These are phyloP conservation scores for Lepidocyrtinus sp. DNA, from an alignment of 2,888 invertebrate species.

Conservation along the genomic window DNA sequence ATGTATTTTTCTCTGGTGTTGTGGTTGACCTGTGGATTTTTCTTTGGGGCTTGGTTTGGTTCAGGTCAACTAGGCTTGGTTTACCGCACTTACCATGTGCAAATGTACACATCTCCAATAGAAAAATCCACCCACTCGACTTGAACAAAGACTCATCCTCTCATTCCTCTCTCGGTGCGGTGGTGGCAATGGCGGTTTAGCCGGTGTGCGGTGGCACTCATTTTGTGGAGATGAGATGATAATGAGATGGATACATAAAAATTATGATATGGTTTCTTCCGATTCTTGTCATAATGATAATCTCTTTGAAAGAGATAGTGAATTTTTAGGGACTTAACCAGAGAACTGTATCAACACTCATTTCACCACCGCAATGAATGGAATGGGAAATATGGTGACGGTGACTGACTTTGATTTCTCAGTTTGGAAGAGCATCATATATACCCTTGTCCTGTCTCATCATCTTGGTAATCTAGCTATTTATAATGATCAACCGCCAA, in stretches of 20 bases:
- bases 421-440: constrained; percentile 27
- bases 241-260: constrained; percentile 26
- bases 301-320: constrained; percentile 38
- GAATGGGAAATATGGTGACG: constrained; percentile 54
- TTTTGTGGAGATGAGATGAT: constrained; percentile 9
- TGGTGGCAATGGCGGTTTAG: constrained; percentile 6
- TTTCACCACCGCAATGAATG: constrained; percentile 39
- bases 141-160: not conserved
- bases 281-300: constrained; percentile 21
- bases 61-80: constrained; percentile 57
- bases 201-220: constrained; percentile 26
- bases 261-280: constrained; percentile 27
- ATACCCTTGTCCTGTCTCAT: no score
- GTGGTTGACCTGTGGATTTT: constrained; percentile 54
- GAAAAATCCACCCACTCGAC: constrained; percentile 4
- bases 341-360: constrained; percentile 27
- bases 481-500: no score
- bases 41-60: constrained; percentile 38
- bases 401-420: constrained; percentile 58
- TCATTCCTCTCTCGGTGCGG: not conserved
- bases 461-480: no score
- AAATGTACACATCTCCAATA: not conserved
- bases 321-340: no score
- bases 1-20: constrained; percentile 42
- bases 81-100: constrained; percentile 54